Evolutionary conservation across 2,888 invertebrate species (phyloP), one percentile per base, ranked within the genome.

Genomic region (Bibio marci): DNA sequence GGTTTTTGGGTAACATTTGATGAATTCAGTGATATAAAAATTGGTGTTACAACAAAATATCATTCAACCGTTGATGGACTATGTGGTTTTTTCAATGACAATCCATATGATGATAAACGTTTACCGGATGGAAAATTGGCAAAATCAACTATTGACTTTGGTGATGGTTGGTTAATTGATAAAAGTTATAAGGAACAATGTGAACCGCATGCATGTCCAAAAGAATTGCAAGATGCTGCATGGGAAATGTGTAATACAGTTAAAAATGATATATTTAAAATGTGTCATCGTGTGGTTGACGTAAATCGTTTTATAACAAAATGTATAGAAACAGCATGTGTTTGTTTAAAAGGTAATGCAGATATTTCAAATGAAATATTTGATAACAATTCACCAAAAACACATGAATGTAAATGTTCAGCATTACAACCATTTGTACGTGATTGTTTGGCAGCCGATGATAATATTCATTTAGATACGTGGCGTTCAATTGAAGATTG

Each of bases 1-100:
- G 77, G 78, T 39, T 83, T 82, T 53, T 80, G 76, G 62, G 70
- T 83, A 2, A 66, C 76, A 2, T 80, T 80, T 62, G 77, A 73
- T 50, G 65, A 66, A 4, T 70, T 73, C 39, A 76, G 76, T 3
- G 73, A 76, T 52, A 65, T 75, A 1, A 80, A 77, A 57, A 67
- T 87, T 47, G 80, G 78, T 44, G 76, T 83, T 1, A 64, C 71
- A 1, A 70, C 71, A 38, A 71, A 70, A 47, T 64, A 75, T 46
- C 56, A 63, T 42, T 67, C 71, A 8, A 65, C 69, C 31, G 76
- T 86, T 1, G 80, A 82, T 49, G 87, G 87, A 0, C 61, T 87
- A 10, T 88, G 87, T 53, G 87, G 87, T 2, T 75, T 70, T 42
- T 82, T 73, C 55, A 80, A 81, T 57, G 76, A 74, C 2, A 59